Conservation (phyloP, 2,113 vertebrate genomes). For the Etia nguti region DNA sequence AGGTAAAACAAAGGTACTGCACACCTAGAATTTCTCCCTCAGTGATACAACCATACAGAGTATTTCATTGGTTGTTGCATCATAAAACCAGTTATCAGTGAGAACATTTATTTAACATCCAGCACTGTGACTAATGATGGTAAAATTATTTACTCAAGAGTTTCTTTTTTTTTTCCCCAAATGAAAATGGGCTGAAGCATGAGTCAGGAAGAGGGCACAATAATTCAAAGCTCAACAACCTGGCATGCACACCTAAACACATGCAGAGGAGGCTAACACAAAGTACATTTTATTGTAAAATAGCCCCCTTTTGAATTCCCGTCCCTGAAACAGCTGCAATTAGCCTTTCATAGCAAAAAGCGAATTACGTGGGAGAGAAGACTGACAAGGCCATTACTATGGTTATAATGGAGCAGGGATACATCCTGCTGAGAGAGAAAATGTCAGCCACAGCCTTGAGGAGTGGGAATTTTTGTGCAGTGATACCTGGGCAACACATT, state of each 20-base stretch:
- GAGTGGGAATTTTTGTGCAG: neutral
- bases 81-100: neutral
- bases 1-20: neutral
- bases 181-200: neutral
- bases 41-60: neutral
- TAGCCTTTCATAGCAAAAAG: conserved; percentile 2
- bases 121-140: neutral
- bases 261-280: neutral
- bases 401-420: conserved; percentile 15
- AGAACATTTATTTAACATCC: neutral
- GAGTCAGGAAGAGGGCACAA: neutral
- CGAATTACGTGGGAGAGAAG: neutral
- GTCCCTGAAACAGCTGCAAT: conserved; percentile 16
- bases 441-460: conserved; percentile 40
- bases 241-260: neutral
- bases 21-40: neutral
- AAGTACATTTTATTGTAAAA: neutral
- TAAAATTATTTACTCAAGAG: neutral
- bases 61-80: neutral
- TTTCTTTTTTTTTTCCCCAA: rapidly evolving
- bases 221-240: neutral
- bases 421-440: conserved; percentile 28
- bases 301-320: neutral
- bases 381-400: neutral
- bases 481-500: neutral